phyloP scores from a whole-genome alignment of 2,888 invertebrate species.

The Pterostichus niger region DNA sequence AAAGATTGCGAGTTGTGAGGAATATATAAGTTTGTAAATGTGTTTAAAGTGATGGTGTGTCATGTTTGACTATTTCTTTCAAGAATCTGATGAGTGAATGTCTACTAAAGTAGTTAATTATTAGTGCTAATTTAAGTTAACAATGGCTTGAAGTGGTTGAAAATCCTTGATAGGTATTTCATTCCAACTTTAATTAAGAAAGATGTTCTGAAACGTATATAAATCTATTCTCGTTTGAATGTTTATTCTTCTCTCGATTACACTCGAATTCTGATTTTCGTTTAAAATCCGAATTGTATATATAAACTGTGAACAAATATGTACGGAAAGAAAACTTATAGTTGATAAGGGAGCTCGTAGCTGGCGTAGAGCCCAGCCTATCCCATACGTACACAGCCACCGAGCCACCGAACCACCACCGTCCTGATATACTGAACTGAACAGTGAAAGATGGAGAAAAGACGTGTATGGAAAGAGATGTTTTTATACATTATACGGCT shows the following conservation, averaged over 20 bases:
- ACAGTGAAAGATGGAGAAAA: constrained; percentile 17
- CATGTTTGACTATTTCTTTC: too few relatives aligned
- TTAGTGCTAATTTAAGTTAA: too few relatives aligned
- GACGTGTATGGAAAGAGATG: constrained; percentile 26
- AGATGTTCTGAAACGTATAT: not conserved
- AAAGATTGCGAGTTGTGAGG: too few relatives aligned
- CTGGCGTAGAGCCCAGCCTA: constrained; percentile 9
- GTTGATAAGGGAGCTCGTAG: not conserved
- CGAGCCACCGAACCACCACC: not conserved
- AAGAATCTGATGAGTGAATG: too few relatives aligned
- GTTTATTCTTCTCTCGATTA: constrained; percentile 28
- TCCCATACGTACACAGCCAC: not conserved
- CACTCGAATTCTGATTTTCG: constrained; percentile 20
- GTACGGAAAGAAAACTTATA: constrained; percentile 21
- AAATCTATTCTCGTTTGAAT: constrained; percentile 1
- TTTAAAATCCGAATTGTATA: constrained; percentile 39
- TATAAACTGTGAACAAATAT: constrained; percentile 39
- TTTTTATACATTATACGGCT: constrained; percentile 38
- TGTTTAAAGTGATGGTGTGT: too few relatives aligned
- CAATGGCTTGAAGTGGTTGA: too few relatives aligned
- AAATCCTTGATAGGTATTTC: too few relatives aligned
- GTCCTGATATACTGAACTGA: not conserved
- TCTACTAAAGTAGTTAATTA: too few relatives aligned
- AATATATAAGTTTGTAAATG: too few relatives aligned
- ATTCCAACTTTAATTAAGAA: too few relatives aligned